Evolutionary conservation across 2,113 vertebrate species (phyloP).

Genomic region (Catharus bicknelli): DNA sequence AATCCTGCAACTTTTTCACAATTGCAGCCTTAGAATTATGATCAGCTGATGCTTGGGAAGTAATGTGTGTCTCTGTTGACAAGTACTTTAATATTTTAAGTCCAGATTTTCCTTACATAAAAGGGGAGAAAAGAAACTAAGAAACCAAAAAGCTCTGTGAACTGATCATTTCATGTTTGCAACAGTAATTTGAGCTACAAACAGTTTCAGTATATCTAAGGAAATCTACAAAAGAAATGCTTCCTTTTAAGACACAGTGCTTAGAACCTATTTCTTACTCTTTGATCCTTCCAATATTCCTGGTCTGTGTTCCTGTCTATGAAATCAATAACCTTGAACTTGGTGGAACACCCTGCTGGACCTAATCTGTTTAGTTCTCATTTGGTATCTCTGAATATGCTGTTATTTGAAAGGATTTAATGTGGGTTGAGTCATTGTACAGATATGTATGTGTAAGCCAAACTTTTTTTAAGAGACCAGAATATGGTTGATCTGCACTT

Average conservation of each 20-base stretch:
- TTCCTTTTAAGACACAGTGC: neutral
- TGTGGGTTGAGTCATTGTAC: neutral
- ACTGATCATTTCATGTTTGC: neutral
- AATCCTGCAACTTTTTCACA: neutral
- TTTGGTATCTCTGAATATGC: fast-evolving
- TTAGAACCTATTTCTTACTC: neutral
- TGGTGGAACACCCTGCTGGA: neutral
- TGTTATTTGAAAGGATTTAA: neutral
- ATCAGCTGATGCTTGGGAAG: neutral
- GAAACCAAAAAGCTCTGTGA: neutral
- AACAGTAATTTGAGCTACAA: neutral
- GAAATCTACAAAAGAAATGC: neutral
- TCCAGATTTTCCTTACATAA: neutral
- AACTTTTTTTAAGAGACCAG: neutral
- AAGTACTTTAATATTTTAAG: neutral
- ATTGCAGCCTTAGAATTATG: neutral
- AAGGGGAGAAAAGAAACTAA: neutral
- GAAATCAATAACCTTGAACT: neutral
- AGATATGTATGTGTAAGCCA: fast-evolving
- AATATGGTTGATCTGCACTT: neutral
- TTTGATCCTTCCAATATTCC: neutral
- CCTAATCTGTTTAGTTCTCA: neutral
- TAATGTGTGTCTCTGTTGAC: neutral
- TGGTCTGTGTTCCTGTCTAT: neutral
- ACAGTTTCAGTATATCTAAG: neutral